phyloP scores from a whole-genome alignment of 1,140 invertebrate genomes.

The Atta colombica region DNA sequence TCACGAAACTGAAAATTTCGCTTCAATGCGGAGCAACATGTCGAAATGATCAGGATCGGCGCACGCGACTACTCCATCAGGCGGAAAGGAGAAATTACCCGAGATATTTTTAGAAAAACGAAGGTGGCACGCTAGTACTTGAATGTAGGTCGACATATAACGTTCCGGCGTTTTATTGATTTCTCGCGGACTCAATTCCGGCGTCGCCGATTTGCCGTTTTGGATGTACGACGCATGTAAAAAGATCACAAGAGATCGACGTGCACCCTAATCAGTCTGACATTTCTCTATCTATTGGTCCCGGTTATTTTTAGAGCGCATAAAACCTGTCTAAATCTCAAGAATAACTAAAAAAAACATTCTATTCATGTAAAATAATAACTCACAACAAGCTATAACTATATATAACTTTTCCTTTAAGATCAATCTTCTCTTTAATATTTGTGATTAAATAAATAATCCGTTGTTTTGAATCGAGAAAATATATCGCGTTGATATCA shows the following conservation, averaged over 20 bases:
- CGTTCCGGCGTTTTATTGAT: constrained; percentile 63
- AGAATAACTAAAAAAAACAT: background rate
- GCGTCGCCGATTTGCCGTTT: background rate
- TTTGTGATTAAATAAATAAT: background rate
- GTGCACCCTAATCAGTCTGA: background rate
- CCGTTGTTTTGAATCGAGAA: background rate
- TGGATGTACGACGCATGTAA: background rate
- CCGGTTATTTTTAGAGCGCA: background rate
- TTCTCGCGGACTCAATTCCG: constrained; percentile 54
- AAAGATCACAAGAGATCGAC: background rate
- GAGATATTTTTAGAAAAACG: constrained; percentile 53
- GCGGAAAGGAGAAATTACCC: constrained; percentile 55
- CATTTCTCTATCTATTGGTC: background rate
- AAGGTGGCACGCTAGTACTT: constrained; percentile 53
- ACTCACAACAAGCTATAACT: no score
- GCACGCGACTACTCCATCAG: constrained; percentile 72
- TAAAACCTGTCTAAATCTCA: background rate
- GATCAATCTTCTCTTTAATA: background rate
- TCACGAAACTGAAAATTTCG: constrained; percentile 34
- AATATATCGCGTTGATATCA: background rate
- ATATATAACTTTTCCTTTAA: background rate
- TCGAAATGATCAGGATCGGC: constrained; percentile 55
- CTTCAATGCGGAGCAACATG: background rate
- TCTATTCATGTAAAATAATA: background rate
- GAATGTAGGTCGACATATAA: constrained; percentile 60